Evolutionary conservation across 2,888 invertebrate genomes (phyloP).

Genomic region (Hyalella azteca): DNA sequence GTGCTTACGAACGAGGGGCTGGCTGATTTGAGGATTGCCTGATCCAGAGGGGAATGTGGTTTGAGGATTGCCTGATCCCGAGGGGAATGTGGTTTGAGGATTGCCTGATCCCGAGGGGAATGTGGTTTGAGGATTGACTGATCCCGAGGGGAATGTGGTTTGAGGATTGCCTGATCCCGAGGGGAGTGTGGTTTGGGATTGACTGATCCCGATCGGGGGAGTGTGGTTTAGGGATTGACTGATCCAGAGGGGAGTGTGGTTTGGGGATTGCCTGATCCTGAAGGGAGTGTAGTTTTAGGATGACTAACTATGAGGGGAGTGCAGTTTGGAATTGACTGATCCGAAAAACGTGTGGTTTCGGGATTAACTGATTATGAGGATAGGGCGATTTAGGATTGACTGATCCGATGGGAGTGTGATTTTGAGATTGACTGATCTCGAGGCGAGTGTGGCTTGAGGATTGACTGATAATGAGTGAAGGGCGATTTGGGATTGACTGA

Average conservation of each 20-base stretch:
- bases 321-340: neutral
- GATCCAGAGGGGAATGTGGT: no score
- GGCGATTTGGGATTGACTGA: neutral
- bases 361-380: neutral
- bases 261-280: neutral
- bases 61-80: no score
- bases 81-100: no score
- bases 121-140: no score
- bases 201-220: no score
- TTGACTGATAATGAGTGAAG: neutral
- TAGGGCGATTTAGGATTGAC: neutral
- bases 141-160: neutral
- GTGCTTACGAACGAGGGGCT: no score
- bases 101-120: no score
- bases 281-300: neutral
- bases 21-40: no score
- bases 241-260: neutral
- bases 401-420: neutral
- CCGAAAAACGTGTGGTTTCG: neutral
- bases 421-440: neutral
- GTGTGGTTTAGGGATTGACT: no score
- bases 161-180: neutral
- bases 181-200: constrained; percentile 10
- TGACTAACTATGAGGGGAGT: neutral
- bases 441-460: neutral